Percentiles rank a stretch among this genome's conserved stretches.
These are phyloP conservation scores for Malacoraja senta DNA, from an alignment of 2,797 vertebrate genomes.

Conservation along the genomic window DNA sequence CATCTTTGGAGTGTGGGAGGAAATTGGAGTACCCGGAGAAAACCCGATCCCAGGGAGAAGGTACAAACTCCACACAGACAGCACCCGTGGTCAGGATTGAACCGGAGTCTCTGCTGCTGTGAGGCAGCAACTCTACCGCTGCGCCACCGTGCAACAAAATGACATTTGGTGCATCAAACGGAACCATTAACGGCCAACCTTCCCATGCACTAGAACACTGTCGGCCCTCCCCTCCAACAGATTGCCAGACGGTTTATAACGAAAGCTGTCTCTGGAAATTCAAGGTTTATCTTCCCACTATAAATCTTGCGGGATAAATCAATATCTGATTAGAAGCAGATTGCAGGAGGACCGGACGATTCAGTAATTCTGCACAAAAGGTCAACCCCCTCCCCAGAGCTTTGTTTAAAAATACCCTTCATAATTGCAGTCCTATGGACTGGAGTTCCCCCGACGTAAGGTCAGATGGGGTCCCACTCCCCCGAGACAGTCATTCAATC, in stretches of 20 bases:
- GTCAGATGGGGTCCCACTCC: neutral
- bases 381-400: neutral
- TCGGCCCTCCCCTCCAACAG: neutral
- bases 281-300: neutral
- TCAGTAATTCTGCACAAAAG: neutral
- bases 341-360: neutral
- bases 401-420: neutral
- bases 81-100: too few relatives aligned
- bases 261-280: neutral
- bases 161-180: neutral
- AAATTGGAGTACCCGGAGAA: too few relatives aligned
- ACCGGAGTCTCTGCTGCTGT: too few relatives aligned
- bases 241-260: neutral
- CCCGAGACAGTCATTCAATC: neutral
- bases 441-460: neutral
- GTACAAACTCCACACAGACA: too few relatives aligned
- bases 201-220: neutral
- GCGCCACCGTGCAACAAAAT: neutral
- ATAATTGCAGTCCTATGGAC: neutral
- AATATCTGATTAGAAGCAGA: neutral
- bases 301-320: conserved; percentile 8
- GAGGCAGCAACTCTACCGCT: too few relatives aligned
- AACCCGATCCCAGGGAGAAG: too few relatives aligned
- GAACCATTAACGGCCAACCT: neutral
- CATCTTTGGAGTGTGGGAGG: too few relatives aligned